phyloP scores from a whole-genome alignment of 2,888 invertebrate species.

The Tridacna gigas region DNA sequence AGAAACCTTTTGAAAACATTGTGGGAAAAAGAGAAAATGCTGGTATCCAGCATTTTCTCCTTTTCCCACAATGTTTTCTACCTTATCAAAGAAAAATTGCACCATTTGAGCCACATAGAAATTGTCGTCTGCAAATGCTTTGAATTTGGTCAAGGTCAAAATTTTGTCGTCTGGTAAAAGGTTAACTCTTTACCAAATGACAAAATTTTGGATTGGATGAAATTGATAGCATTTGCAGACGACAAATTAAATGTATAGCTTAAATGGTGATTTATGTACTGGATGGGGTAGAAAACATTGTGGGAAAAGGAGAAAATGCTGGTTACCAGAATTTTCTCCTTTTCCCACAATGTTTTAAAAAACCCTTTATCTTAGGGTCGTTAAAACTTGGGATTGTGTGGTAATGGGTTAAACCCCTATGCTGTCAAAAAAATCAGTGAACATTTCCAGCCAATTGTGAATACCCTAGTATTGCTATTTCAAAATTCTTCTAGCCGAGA shows the following conservation, averaged over 20 bases:
- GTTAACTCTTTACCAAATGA: background rate
- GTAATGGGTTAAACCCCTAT: background rate
- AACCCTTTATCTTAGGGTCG: background rate
- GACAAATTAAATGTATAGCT: too few relatives aligned
- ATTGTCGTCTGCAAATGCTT: background rate
- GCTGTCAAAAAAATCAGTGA: background rate
- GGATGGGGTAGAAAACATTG: background rate
- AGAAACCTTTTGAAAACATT: background rate
- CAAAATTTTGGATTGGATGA: too few relatives aligned
- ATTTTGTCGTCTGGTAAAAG: background rate
- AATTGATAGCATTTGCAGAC: too few relatives aligned
- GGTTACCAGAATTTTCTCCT: background rate
- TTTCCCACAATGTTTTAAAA: background rate
- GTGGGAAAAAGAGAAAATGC: background rate
- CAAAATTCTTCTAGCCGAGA: too few relatives aligned
- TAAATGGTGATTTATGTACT: too few relatives aligned
- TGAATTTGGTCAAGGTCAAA: background rate
- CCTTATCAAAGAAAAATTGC: too few relatives aligned
- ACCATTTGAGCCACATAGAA: background rate
- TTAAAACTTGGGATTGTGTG: background rate
- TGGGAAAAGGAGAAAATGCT: background rate
- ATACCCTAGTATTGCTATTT: too few relatives aligned
- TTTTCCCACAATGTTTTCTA: constrained; percentile 2
- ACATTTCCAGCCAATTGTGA: background rate
- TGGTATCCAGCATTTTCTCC: background rate